Evolutionary conservation across 2,797 vertebrate genomes (phyloP), one percentile per base, ranked within the genome.

Genomic region (Pangasius macronema): DNA sequence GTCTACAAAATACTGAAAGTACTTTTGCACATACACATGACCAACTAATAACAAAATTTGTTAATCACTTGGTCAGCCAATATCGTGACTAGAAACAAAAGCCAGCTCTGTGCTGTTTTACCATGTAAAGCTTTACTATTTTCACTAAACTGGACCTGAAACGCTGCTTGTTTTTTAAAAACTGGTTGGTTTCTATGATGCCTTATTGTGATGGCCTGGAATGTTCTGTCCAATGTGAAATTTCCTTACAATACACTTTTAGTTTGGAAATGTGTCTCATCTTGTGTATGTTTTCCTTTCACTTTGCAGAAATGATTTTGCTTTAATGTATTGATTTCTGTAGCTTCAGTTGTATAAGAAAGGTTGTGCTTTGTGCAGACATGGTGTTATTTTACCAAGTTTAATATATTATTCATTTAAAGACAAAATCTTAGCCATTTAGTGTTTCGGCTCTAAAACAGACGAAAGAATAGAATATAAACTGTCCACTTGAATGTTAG

Each of bases 171-270:
- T 53, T 83, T 82, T 83, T 65, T 33, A 72, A 55, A 61, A 85
- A n/a, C 18, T 83, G 42, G 36, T 63, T 77, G 82, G 18, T 67
- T 83, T 83, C 63, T 53, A 83, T 24, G 72, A 75, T 89, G 85
- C 87, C 83, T 90, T 88, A 88, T 42, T 87, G n/a, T 82, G 75
- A 80, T 79, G 14, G 72, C 83, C 57, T 76, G 67, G 53, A 85
- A 46, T 18, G 82, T 46, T 67, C 30, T 49, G 11, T 85, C 75
- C 14, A 27, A 79, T 63, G 36, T 53, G 49, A 76, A 53, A 24
- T 16, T 53, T 65, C 46, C 10, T 77, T 76, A 53, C 33, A 77
- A 68, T 87, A 24, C 61, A 76, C 2, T 85, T 61, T 77, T 76
- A 76, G n/a, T 86, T 68, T 42, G 59, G 53, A 87, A 63, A 79